Percentiles rank a stretch among this genome's conserved stretches.
Evolutionary conservation across 2,113 vertebrate species (phyloP).

Genomic region (Chitala chitala): DNA sequence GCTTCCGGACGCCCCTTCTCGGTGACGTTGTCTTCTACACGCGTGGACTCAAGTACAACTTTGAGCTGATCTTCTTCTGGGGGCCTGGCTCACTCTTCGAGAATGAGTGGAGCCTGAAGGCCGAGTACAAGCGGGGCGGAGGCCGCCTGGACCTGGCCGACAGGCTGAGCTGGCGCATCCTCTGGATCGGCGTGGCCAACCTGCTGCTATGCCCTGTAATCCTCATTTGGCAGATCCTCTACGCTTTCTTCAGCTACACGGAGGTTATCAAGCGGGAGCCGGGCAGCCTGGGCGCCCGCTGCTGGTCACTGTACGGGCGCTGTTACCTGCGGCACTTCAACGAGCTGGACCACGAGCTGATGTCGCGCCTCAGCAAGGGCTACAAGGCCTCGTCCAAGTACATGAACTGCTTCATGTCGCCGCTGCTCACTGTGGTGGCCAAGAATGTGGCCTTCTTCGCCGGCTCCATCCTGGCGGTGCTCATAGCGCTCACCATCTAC

Average conservation of each 20-base stretch:
- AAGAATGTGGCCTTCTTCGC: slow-evolving; percentile 97
- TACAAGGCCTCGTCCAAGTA: slow-evolving; percentile 97
- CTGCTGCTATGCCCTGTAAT: slow-evolving; percentile 93
- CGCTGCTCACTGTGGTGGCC: slow-evolving; percentile 85
- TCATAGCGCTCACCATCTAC: slow-evolving; percentile 94
- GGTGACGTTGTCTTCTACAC: slow-evolving; percentile 87
- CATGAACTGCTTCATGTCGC: slow-evolving; percentile 98
- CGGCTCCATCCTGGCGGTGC: slow-evolving; percentile 90
- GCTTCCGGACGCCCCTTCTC: slow-evolving; percentile 77
- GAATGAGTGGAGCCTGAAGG: slow-evolving; percentile 93
- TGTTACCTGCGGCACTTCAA: slow-evolving; percentile 97
- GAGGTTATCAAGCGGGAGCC: slow-evolving; percentile 96
- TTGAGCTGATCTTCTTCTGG: slow-evolving; percentile 98
- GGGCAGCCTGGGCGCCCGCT: slow-evolving; percentile 87
- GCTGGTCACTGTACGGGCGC: slow-evolving; percentile 95
- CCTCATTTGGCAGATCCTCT: slow-evolving; percentile 97
- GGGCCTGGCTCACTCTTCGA: slow-evolving; percentile 90
- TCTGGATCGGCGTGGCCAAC: slow-evolving; percentile 96
- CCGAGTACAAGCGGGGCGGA: slow-evolving; percentile 86
- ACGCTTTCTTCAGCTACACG: slow-evolving; percentile 95
- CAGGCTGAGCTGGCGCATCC: slow-evolving; percentile 84
- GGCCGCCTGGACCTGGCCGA: slow-evolving; percentile 88
- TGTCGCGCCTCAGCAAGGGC: slow-evolving; percentile 90
- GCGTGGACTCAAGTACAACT: slow-evolving; percentile 96
- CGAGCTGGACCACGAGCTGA: slow-evolving; percentile 90